phyloP scores from a whole-genome alignment of 1,140 invertebrate genomes.

The Eueides isabella region DNA sequence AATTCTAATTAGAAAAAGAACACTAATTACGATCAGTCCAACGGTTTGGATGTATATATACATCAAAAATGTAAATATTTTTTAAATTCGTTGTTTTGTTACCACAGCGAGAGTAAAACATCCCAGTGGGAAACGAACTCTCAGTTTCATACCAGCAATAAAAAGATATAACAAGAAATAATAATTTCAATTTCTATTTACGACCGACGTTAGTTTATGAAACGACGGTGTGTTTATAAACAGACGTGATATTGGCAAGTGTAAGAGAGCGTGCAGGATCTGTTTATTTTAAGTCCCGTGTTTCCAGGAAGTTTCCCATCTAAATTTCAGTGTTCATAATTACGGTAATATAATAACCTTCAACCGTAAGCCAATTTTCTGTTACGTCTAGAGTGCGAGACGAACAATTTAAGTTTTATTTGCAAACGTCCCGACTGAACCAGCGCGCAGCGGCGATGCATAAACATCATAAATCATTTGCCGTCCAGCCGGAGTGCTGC shows the following conservation, averaged over 20 bases:
- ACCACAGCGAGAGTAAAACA: no score
- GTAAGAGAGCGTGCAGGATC: conserved; percentile 54
- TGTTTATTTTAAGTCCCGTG: conserved; percentile 47
- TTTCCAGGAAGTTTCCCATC: conserved; percentile 65
- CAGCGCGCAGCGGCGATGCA: conserved; percentile 44
- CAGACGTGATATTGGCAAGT: conserved; percentile 58
- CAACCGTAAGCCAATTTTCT: conserved; percentile 55
- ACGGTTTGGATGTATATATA: no score
- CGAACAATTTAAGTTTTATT: conserved; percentile 63
- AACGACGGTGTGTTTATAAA: conserved; percentile 54
- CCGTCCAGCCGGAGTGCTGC: conserved; percentile 50
- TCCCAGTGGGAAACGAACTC: no score
- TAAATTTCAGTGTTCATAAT: conserved; percentile 45
- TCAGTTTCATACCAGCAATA: not conserved
- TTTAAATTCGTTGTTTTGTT: no score
- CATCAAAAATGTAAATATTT: no score
- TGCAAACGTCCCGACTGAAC: conserved; percentile 44
- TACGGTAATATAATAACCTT: conserved; percentile 58
- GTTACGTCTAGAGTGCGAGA: conserved; percentile 58
- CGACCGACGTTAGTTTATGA: conserved; percentile 38
- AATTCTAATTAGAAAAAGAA: no score
- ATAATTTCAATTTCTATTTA: conserved; percentile 33
- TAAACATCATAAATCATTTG: conserved; percentile 71
- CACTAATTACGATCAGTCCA: no score
- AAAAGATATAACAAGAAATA: conserved; percentile 24